Conservation (phyloP, 1,140 invertebrate species). For the Heterodera schachtii region DNA sequence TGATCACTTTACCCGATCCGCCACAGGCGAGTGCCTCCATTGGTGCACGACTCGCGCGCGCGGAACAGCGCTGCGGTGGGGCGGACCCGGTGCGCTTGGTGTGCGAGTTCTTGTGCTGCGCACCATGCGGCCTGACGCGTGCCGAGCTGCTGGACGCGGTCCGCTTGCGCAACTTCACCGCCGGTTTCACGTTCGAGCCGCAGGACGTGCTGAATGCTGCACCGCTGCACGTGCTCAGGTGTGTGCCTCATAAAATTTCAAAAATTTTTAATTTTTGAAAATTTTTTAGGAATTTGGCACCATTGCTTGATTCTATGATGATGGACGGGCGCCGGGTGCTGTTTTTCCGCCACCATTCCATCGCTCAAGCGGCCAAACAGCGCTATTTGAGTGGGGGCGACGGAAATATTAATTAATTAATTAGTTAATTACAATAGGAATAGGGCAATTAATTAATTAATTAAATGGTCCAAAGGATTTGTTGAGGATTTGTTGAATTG, state of each 20-base stretch:
- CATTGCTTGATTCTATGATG: conserved; percentile 18
- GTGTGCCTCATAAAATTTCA: background rate
- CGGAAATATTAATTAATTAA: too few relatives aligned
- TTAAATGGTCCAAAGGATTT: too few relatives aligned
- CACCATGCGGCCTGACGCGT: conserved; percentile 44
- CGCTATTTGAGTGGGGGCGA: conserved; percentile 22
- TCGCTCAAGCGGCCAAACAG: conserved; percentile 35
- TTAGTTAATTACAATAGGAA: too few relatives aligned
- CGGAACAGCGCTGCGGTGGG: conserved; percentile 42
- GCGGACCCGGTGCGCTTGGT: conserved; percentile 44
- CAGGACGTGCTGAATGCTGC: conserved; percentile 48
- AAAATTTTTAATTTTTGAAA: background rate
- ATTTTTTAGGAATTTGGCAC: conserved; percentile 10
- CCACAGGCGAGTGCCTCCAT: conserved; percentile 19
- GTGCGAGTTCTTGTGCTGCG: conserved; percentile 49
- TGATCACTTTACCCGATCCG: background rate
- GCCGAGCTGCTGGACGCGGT: conserved; percentile 45
- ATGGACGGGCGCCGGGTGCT: conserved; percentile 32
- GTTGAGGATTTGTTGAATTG: too few relatives aligned
- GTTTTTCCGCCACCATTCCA: conserved; percentile 24
- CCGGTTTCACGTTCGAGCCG: conserved; percentile 47
- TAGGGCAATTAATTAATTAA: too few relatives aligned
- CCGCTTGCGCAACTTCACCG: conserved; percentile 43
- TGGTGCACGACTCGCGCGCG: conserved; percentile 34
- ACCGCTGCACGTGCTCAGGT: conserved; percentile 40